Percentiles rank a stretch among this genome's conserved stretches.
These are phyloP conservation scores for Eurystomus glaucurus DNA, from an alignment of 2,797 vertebrate genomes.

Conservation along the genomic window DNA sequence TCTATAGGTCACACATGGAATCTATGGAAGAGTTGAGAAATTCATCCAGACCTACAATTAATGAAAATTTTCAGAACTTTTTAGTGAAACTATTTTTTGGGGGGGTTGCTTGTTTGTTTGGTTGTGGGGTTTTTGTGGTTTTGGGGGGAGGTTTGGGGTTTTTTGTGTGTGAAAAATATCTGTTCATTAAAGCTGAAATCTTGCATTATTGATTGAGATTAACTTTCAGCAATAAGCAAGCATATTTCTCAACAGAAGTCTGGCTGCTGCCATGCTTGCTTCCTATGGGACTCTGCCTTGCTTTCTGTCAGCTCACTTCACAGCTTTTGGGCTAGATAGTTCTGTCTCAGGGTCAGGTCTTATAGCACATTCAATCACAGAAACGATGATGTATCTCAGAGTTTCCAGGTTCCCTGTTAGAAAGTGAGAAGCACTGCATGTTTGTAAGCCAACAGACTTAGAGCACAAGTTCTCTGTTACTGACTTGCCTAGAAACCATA, in stretches of 20 bases:
- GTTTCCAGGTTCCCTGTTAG: not conserved
- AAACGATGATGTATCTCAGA: not conserved
- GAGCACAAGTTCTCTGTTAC: not conserved
- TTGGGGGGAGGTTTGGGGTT: too few relatives aligned
- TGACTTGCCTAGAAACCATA: not conserved
- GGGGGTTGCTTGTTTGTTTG: not conserved
- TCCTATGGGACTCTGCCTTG: not conserved
- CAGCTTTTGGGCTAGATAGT: not conserved
- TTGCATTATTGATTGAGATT: not conserved
- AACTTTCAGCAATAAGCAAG: not conserved
- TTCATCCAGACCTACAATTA: not conserved
- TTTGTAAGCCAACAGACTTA: not conserved
- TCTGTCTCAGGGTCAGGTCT: not conserved
- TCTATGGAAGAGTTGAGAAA: not conserved
- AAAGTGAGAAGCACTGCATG: not conserved
- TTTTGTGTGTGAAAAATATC: not conserved
- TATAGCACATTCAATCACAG: not conserved
- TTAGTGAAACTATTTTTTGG: not conserved
- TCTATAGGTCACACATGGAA: not conserved
- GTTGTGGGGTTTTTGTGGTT: not conserved
- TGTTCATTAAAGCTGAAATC: not conserved
- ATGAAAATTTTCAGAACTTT: not conserved
- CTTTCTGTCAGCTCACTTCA: not conserved
- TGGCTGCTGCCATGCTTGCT: fast-evolving
- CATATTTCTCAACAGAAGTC: not conserved